Evolutionary conservation across 2,888 invertebrate species (phyloP).

Genomic region (Adineta ricciae): DNA sequence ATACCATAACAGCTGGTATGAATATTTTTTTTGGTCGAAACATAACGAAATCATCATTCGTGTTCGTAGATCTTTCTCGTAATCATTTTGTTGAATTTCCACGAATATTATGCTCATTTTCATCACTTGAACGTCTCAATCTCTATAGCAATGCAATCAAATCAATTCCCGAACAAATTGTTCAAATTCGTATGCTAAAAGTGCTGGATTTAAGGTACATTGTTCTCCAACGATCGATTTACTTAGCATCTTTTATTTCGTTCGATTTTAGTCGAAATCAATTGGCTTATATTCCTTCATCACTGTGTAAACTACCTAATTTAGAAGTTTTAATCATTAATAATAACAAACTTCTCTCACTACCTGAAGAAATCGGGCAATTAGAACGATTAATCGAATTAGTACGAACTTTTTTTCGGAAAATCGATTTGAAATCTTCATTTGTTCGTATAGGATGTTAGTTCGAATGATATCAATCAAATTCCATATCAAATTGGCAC

Average conservation of each 20-base stretch:
- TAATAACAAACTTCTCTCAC: conserved; percentile 70
- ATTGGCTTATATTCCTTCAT: conserved; percentile 70
- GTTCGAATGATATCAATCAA: conserved; percentile 78
- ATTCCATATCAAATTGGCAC: conserved; percentile 78
- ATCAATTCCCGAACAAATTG: conserved; percentile 62
- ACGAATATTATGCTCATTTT: conserved; percentile 72
- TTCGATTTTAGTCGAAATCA: conserved; percentile 57
- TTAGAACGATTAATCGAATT: conserved; percentile 68
- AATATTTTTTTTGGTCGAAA: not conserved
- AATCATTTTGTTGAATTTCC: conserved; percentile 81
- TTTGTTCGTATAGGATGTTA: conserved; percentile 59
- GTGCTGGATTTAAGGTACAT: conserved; percentile 4
- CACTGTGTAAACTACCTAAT: conserved; percentile 71
- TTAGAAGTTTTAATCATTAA: conserved; percentile 64
- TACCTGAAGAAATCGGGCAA: conserved; percentile 79
- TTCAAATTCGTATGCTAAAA: not conserved
- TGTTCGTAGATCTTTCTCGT: conserved; percentile 64
- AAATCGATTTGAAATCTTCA: not conserved
- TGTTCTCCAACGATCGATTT: too few species aligned
- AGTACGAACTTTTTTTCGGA: conserved; percentile 40
- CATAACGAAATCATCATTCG: not conserved
- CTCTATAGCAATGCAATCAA: conserved; percentile 82
- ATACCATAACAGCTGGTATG: conserved; percentile 79
- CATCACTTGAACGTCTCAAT: conserved; percentile 74
- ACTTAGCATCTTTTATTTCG: not conserved